phyloP scores from a whole-genome alignment of 2,797 vertebrate genomes.

The Sebastes hopkinsi region DNA sequence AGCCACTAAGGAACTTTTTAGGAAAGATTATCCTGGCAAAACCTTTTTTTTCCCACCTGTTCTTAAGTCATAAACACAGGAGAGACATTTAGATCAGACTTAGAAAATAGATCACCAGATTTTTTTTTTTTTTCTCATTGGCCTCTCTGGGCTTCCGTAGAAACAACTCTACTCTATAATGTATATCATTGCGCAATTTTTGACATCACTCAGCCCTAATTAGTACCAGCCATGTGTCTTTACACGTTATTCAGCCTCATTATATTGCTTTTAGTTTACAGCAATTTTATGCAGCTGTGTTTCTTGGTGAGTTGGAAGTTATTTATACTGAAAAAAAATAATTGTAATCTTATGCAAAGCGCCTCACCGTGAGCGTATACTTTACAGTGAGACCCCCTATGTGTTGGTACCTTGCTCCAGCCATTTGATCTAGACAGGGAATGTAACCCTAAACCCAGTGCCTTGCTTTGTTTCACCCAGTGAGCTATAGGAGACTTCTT shows the following conservation, averaged over 20 bases:
- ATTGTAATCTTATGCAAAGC: neutral
- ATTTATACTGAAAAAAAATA: neutral
- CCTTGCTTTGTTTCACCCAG: neutral
- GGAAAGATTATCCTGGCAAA: neutral
- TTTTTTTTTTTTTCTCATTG: neutral
- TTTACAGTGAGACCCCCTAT: neutral
- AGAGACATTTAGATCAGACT: neutral
- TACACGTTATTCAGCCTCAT: neutral
- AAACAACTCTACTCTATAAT: neutral
- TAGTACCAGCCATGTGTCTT: neutral
- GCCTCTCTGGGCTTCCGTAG: neutral
- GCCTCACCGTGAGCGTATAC: neutral
- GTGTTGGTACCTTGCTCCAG: conserved; percentile 1
- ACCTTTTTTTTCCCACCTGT: neutral
- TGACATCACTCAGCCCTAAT: conserved; percentile 46
- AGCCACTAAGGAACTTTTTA: neutral
- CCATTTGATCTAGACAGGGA: neutral
- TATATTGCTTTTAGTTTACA: conserved; percentile 36
- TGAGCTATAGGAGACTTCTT: neutral
- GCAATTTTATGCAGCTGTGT: neutral
- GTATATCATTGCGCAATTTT: neutral
- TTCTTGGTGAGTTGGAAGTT: conserved; percentile 2
- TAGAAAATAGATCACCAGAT: neutral
- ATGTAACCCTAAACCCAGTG: neutral
- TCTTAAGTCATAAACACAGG: neutral